phyloP scores from a whole-genome alignment of 2,888 invertebrate species.

The Trachelus tabidus region DNA sequence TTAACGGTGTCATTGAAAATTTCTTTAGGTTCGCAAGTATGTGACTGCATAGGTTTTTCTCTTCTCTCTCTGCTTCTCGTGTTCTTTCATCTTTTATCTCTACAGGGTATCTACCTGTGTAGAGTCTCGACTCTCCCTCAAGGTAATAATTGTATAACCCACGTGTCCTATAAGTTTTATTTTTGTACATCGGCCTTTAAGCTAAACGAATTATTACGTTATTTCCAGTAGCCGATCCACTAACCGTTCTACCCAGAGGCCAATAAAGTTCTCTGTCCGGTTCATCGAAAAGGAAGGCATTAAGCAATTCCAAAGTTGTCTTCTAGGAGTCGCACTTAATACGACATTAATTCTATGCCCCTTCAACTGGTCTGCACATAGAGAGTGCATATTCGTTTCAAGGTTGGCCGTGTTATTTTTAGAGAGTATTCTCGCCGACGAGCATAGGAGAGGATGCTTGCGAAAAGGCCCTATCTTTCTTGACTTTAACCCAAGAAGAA shows the following conservation, averaged over 20 bases:
- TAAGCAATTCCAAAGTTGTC: not conserved
- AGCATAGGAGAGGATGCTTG: not conserved
- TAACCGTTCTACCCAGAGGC: not conserved
- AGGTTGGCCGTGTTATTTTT: not conserved
- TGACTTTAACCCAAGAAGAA: not conserved
- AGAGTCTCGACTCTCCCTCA: not conserved
- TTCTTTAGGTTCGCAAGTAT: not conserved
- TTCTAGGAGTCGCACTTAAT: not conserved
- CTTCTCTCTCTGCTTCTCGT: not conserved
- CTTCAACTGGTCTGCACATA: not conserved
- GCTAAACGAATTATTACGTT: not conserved
- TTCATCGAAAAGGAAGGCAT: not conserved
- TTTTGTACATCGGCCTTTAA: not conserved
- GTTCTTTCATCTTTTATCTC: not conserved
- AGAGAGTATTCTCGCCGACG: not conserved
- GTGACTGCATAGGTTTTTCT: not conserved
- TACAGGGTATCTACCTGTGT: not conserved
- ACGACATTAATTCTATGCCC: not conserved
- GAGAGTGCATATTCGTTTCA: not conserved
- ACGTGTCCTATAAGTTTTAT: not conserved
- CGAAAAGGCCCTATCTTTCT: not conserved
- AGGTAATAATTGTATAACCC: not conserved
- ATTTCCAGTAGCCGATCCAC: not conserved
- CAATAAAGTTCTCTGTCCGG: not conserved
- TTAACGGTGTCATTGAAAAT: not conserved